phyloP scores from a whole-genome alignment of 1,140 invertebrate species.

The Drosophila repleta region DNA sequence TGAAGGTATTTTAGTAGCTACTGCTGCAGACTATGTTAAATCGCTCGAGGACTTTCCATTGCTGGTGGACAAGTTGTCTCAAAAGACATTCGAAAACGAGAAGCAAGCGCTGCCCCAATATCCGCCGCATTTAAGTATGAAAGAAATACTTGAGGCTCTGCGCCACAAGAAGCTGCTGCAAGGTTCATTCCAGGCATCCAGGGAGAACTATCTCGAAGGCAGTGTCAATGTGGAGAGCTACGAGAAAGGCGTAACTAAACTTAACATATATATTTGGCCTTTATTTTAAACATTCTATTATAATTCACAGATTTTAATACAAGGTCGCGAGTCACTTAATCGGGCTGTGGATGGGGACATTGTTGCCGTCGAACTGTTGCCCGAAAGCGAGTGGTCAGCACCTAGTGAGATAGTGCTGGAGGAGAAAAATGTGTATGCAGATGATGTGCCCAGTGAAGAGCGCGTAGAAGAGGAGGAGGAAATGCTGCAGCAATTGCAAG shows the following conservation, averaged over 20 bases:
- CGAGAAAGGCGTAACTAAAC: slow-evolving; percentile 88
- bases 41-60: slow-evolving; percentile 87
- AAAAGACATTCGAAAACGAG: slow-evolving; percentile 87
- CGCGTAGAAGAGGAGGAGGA: slow-evolving; percentile 60
- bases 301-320: slow-evolving; percentile 90
- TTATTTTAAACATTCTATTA: no score
- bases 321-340: slow-evolving; percentile 95
- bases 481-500: slow-evolving; percentile 64
- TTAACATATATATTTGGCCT: no score
- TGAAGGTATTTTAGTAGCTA: slow-evolving; percentile 87
- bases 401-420: slow-evolving; percentile 93
- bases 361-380: slow-evolving; percentile 96
- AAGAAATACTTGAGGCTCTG: slow-evolving; percentile 91
- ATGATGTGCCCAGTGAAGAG: slow-evolving; percentile 88
- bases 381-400: slow-evolving; percentile 94
- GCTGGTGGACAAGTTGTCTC: slow-evolving; percentile 92
- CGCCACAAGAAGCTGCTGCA: slow-evolving; percentile 91
- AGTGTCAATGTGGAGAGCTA: slow-evolving; percentile 91
- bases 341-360: slow-evolving; percentile 98
- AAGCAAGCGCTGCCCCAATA: slow-evolving; percentile 89
- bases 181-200: slow-evolving; percentile 92
- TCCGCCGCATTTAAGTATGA: slow-evolving; percentile 92
- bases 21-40: slow-evolving; percentile 90
- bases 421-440: slow-evolving; percentile 90
- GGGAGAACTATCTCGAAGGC: slow-evolving; percentile 98